Base-by-base conservation (phyloP, 53 echinoderm and acorn worm species). In the Echinarachnius parma region DNA sequence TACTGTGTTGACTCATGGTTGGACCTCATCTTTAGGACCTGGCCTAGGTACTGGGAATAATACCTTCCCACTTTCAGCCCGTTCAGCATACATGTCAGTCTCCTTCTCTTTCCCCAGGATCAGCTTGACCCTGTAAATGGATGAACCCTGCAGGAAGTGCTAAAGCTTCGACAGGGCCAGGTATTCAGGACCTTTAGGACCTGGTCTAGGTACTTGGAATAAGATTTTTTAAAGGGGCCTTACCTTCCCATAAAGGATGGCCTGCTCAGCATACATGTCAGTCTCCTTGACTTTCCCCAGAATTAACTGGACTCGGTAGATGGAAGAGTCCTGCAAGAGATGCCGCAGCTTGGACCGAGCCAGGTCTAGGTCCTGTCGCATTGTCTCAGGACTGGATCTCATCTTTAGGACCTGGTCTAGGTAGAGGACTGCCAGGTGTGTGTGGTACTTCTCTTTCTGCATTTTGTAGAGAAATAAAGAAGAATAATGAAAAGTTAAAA, bases 371-470 rank as follows among this genome's bases (percentile, higher is more conserved):
- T 82, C 67, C 16, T 44, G 48, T 59, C 79, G 71, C 2, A 55
- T 37, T 4, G 82, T 25, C 16, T 57, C 66, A 2, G 75, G 14
- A 25, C 53, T 62, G 35, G 91, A 80, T 49, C 83, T 79, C 46
- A 90, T 71, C 74, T 86, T 81, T 20, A 92, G 72, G 59, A 98
- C 98, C 29, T 82, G 66, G 62, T 92, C 91, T 21, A 98, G 53
- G 76, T 98, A 98, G 13, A 98, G 68, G 5, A 92, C 98, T 4
- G 96, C 92, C 16, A 98, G 75, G 54, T 98, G 98, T 46, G 98
- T 98, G 75, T 98, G 96, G 78, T 98, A 98, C 33, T 81, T 98
- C 88, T 98, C 98, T 80, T 96, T 98, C 98, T 98, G 77, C 11
- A 46, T 16, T 0, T 28, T 9, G 1, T 36, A 36, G 25, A 23